phyloP scores from a whole-genome alignment of 2,113 vertebrate species.

The Psittacus erithacus region DNA sequence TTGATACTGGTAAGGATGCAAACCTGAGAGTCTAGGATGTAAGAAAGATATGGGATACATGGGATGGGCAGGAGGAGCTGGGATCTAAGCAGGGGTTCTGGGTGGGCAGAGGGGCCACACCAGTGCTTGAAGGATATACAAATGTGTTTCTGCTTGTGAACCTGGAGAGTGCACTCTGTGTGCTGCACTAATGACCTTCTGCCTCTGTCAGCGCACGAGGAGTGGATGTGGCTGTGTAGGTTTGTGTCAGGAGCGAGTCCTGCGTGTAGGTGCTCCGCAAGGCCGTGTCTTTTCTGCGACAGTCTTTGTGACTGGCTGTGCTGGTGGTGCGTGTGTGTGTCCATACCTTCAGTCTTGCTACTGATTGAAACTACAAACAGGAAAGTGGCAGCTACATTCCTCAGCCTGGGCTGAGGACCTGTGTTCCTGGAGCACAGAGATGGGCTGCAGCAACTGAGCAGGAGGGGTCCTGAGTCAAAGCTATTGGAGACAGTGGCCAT shows the following conservation, averaged over 20 bases:
- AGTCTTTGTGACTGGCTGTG: neutral
- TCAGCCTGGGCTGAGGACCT: neutral
- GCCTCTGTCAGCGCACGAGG: neutral
- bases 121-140: fast-evolving
- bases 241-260: neutral
- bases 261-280: neutral
- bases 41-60: neutral
- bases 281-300: neutral
- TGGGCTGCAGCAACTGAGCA: neutral
- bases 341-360: neutral
- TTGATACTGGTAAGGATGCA: neutral
- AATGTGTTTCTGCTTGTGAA: neutral
- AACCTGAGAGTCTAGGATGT: neutral
- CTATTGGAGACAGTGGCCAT: neutral
- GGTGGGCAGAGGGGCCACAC: fast-evolving
- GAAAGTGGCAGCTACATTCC: neutral
- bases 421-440: neutral
- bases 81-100: fast-evolving
- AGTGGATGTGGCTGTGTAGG: fast-evolving
- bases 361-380: neutral
- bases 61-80: fast-evolving
- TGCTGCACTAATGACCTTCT: neutral
- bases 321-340: neutral
- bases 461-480: neutral
- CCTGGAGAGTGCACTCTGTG: neutral